A percentile compares a stretch with the other conserved stretches of the same genome.
These are phyloP conservation scores for Caracal caracal DNA, from an alignment of 2,113 vertebrate genomes.

Conservation along the genomic window DNA sequence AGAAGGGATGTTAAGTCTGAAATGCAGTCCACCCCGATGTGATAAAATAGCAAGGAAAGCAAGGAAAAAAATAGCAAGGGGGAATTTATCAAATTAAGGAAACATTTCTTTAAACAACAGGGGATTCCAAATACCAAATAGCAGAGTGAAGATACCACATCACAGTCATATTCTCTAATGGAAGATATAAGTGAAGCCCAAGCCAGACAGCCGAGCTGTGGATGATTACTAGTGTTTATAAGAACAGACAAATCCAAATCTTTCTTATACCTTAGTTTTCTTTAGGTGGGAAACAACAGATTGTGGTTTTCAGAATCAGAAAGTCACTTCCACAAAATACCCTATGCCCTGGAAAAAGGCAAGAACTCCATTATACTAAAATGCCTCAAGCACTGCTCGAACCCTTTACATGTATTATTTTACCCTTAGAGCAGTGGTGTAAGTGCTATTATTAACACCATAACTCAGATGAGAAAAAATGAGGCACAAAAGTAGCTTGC, in stretches of 20 bases:
- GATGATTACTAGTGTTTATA: not conserved
- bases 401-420: not conserved
- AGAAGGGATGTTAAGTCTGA: not conserved
- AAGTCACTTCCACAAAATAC: not conserved
- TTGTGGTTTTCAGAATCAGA: conserved; percentile 4
- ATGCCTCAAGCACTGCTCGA: not conserved
- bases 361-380: conserved; percentile 11
- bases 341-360: not conserved
- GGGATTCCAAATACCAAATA: not conserved
- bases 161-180: not conserved
- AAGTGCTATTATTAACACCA: not conserved
- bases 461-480: not conserved
- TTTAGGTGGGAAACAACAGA: not conserved
- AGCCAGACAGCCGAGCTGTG: not conserved
- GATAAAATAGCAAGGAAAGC: not conserved
- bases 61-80: not conserved
- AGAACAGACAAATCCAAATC: not conserved
- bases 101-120: not conserved
- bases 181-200: not conserved
- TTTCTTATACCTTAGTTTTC: not conserved
- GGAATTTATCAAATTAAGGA: not conserved
- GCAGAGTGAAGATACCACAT: not conserved
- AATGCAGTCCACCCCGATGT: not conserved
- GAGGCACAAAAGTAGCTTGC: not conserved
- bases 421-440: not conserved